A percentile compares a stretch with the other conserved stretches of the same genome.
phyloP scores from a whole-genome alignment of 2,113 vertebrate genomes.

The Dasyurus viverrinus region DNA sequence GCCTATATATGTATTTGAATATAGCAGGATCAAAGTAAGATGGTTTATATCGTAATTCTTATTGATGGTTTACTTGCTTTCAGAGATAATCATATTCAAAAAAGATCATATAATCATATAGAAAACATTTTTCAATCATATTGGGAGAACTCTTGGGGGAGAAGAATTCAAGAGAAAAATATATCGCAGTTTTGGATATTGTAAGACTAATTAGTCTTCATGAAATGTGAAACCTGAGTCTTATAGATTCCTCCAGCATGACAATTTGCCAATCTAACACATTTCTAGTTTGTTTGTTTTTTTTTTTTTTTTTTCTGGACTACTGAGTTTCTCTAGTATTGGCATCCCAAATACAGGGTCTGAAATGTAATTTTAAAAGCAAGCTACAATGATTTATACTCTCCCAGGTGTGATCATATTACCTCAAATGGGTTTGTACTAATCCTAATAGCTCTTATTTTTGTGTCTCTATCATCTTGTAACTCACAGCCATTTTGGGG shows the following conservation, averaged over 20 bases:
- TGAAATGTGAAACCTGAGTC: slow-evolving; percentile 38
- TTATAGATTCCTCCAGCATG: neutral
- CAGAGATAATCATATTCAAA: slow-evolving; percentile 82
- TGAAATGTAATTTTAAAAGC: neutral
- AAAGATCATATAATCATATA: slow-evolving; percentile 85
- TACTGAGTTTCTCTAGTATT: slow-evolving; percentile 60
- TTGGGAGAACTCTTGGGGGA: slow-evolving; percentile 66
- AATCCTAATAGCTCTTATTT: neutral
- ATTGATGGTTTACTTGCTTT: slow-evolving; percentile 81
- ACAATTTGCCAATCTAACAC: slow-evolving; percentile 23
- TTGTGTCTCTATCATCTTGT: neutral
- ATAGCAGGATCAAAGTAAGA: slow-evolving; percentile 75
- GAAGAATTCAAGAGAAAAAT: slow-evolving; percentile 22
- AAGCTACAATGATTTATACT: neutral
- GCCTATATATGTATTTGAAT: slow-evolving; percentile 73
- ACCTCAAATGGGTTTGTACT: neutral
- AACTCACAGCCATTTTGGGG: neutral
- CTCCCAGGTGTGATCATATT: neutral
- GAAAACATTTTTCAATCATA: slow-evolving; percentile 77
- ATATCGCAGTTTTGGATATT: neutral
- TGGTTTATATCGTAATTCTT: slow-evolving; percentile 75
- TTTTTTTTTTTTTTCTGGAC: slow-evolving; percentile 38
- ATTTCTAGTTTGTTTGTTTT: slow-evolving; percentile 61
- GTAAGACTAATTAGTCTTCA: slow-evolving; percentile 54
- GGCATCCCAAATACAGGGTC: neutral